Base-by-base conservation (phyloP, 2,797 vertebrate species). In the Etheostoma perlongum region DNA sequence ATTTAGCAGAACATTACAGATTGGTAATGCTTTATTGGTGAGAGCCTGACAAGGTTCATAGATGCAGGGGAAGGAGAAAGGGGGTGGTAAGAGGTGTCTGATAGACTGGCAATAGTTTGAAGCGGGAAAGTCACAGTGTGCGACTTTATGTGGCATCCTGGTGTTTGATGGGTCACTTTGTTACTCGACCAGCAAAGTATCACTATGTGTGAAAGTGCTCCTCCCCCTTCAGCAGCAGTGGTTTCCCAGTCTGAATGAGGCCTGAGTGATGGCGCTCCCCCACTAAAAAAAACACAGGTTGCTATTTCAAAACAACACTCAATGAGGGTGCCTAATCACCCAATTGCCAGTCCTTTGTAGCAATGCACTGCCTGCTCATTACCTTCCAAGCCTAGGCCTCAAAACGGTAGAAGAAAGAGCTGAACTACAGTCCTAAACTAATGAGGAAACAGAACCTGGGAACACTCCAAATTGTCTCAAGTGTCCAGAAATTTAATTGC, bases 141-240 rank as follows among this genome's bases (percentile, higher is more conserved):
- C 36, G 80, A 90, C 78, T 94, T 95, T 93, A 94, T 91, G 89
- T 90, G 84, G 83, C 75, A 51, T 93, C 94, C 94, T 92, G 92
- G 91, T 89, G 94, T 93, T 94, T 92, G 88, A 94, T 72, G 91
- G 83, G 84, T 90, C 90, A 88, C 93, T 93, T 94, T 94, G 95
- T 94, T 94, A 95, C 93, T 91, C 58, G 93, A 96, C 91, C 93
- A 88, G 91, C 85, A 88, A 90, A 93, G 94, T 95, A 94, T 93
- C 94, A 89, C 71, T 89, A 54, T 77, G 91, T 92, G 92, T 93
- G 90, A 92, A 91, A 87, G 85, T 82, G 83, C 81, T 77, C 86
- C 87, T 85, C 88, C 87, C 86, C 85, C 84, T 64, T 6, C 68
- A 72, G 78, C 79, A 82, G 74, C 36, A 75, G 68, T 19, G 76